These are phyloP conservation scores for Pyrrhia umbra DNA, from an alignment of 2,888 invertebrate genomes.

Conservation along the genomic window DNA sequence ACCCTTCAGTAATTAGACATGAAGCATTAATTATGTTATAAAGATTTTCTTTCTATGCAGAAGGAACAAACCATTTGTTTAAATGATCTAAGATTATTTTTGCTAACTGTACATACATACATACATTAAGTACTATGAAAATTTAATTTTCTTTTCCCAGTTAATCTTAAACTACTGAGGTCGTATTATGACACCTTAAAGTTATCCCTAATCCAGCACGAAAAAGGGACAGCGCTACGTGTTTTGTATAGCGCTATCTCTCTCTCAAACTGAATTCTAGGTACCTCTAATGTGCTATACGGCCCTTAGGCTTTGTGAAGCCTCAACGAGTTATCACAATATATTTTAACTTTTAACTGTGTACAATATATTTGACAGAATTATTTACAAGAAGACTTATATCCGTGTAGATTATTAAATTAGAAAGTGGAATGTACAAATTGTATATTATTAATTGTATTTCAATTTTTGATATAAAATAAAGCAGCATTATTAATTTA, in stretches of 20 bases:
- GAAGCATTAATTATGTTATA: too few species aligned
- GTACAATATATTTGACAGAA: constrained; percentile 41
- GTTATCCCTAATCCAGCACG: too few species aligned
- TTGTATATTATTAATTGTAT: constrained; percentile 6
- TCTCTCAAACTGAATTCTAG: too few species aligned
- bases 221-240: too few species aligned
- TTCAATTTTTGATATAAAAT: not conserved
- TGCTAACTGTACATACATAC: constrained; percentile 27
- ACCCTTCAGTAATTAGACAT: too few species aligned
- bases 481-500: not conserved
- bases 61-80: too few species aligned
- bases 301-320: constrained; percentile 4
- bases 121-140: constrained; percentile 43
- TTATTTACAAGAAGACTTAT: constrained; percentile 52
- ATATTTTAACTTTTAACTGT: constrained; percentile 50
- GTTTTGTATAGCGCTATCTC: too few species aligned
- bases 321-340: constrained; percentile 55
- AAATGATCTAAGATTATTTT: not conserved
- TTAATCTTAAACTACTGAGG: constrained; percentile 20
- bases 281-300: not conserved
- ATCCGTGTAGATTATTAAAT: constrained; percentile 37
- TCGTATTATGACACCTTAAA: not conserved
- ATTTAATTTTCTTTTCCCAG: constrained; percentile 60
- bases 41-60: too few species aligned
- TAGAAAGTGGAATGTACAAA: constrained; percentile 54